These are phyloP conservation scores for Orthonevra nobilis DNA, from an alignment of 2,888 invertebrate species.

Conservation along the genomic window DNA sequence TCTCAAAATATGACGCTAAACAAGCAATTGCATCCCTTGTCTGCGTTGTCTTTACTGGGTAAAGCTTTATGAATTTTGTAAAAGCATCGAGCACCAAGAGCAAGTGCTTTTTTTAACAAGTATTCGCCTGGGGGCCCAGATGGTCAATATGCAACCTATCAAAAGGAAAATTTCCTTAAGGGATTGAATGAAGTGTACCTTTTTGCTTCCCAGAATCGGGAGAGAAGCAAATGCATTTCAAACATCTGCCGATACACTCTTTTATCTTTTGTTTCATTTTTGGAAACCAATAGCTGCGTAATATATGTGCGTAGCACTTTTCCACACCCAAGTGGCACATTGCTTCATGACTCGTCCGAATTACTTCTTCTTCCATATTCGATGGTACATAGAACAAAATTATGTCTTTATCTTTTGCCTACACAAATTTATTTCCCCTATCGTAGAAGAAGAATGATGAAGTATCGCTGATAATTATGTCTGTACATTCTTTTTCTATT, in stretches of 20 bases:
- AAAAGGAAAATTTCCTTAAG: conserved; percentile 8
- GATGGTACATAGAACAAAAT: conserved; percentile 6
- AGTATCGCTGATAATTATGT: too few species aligned
- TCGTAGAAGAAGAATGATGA: too few species aligned
- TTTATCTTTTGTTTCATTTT: conserved; percentile 11
- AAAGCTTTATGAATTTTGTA: too few species aligned
- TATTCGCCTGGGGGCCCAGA: conserved; percentile 8
- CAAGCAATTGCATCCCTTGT: too few species aligned
- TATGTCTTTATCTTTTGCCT: neutral
- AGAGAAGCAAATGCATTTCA: conserved; percentile 10
- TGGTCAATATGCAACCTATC: conserved; percentile 5
- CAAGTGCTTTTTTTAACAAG: too few species aligned
- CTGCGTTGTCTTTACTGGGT: too few species aligned
- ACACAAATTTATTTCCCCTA: too few species aligned
- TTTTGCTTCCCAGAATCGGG: conserved; percentile 7
- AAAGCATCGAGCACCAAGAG: too few species aligned
- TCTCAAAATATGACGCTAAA: too few species aligned
- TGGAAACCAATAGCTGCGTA: too few species aligned
- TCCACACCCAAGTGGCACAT: conserved; percentile 73
- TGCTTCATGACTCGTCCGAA: conserved; percentile 20
- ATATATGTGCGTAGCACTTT: conserved; percentile 69
- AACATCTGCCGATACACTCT: neutral
- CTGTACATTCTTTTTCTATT: too few species aligned
- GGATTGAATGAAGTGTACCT: conserved; percentile 5
- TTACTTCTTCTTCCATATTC: conserved; percentile 59